Evolutionary conservation across 2,888 invertebrate species (phyloP), one percentile per base, ranked within the genome.

Genomic region (Drosophila antonietae): DNA sequence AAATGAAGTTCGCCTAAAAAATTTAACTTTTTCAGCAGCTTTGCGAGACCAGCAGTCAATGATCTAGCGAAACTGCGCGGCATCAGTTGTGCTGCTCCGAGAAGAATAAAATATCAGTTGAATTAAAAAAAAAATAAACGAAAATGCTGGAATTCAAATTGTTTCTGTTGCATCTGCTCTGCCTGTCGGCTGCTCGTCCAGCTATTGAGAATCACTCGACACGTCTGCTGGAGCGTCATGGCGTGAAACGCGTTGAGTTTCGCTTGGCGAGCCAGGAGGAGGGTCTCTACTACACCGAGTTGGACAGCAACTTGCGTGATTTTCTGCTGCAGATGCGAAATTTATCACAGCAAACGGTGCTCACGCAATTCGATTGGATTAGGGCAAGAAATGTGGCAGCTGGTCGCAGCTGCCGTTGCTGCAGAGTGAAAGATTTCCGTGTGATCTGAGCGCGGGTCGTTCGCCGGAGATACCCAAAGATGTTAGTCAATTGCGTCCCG

Each of bases 401-500:
- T 1, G 75, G 68, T 3, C 59, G 49, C 75, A 75, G 46, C 57
- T 12, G 20, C 46, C 57, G 7, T 57, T 68, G 41, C 39, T 75
- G 14, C 15, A 2, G 4, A n/a, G n/a, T 10, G 37, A 0, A 1
- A 20, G 14, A 12, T 76, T 76, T 33, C 76, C 76, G 0, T 76
- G 76, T 10, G 43, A 80, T 37, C 31, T 76, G 2, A 57, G 46
- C 4, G 31, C 6, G 1, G 47, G n/a, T 0, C 75, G 80, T 9
- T 68, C 75, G 0, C 15, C 53, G 7, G 9, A 49, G 0, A 80
- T 92, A 6, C 95, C 95, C 0, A 91, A 74, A 1, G 93, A 93
- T 7, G 94, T 95, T 1, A 93, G 94, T 87, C 85, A 91, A 61
- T 78, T 95, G 58, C 92, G 94, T 51, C 95, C 95, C 0, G 95